phyloP scores from a whole-genome alignment of 2,797 vertebrate genomes.

The Eulemur mongoz region DNA sequence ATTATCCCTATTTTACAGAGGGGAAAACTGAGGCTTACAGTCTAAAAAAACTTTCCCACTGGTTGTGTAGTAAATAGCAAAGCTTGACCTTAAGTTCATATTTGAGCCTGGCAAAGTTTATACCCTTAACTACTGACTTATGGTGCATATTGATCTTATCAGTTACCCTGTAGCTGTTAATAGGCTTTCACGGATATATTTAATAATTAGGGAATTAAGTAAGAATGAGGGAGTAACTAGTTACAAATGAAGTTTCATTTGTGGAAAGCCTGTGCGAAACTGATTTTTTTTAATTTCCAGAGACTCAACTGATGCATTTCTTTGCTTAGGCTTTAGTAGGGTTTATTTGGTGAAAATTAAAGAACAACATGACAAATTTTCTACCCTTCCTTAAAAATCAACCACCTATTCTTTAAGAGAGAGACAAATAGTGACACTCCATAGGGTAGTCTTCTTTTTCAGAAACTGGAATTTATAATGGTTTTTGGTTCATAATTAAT shows the following conservation, averaged over 20 bases:
- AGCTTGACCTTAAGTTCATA: not conserved
- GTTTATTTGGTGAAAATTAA: not conserved
- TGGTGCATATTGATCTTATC: not conserved
- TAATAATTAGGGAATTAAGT: not conserved
- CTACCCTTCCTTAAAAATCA: not conserved
- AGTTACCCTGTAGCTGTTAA: not conserved
- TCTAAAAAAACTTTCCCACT: not conserved
- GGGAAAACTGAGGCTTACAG: not conserved
- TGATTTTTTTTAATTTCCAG: slow-evolving; percentile 40
- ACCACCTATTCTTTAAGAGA: not conserved
- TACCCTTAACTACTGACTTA: not conserved
- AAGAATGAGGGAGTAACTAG: not conserved
- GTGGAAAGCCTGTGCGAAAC: not conserved
- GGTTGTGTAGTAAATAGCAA: not conserved
- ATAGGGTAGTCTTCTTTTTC: not conserved
- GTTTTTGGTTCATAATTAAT: not conserved
- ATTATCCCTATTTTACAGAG: not conserved
- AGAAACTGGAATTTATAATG: not conserved
- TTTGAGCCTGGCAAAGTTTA: not conserved
- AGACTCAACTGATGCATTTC: not conserved
- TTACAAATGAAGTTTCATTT: not conserved
- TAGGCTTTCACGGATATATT: not conserved
- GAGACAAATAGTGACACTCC: not conserved
- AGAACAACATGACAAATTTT: not conserved
- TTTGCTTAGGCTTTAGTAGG: not conserved